A percentile compares a stretch with the other conserved stretches of the same genome.
Evolutionary conservation across 2,113 vertebrate species (phyloP).

Genomic region (Lepidothrix coronata): DNA sequence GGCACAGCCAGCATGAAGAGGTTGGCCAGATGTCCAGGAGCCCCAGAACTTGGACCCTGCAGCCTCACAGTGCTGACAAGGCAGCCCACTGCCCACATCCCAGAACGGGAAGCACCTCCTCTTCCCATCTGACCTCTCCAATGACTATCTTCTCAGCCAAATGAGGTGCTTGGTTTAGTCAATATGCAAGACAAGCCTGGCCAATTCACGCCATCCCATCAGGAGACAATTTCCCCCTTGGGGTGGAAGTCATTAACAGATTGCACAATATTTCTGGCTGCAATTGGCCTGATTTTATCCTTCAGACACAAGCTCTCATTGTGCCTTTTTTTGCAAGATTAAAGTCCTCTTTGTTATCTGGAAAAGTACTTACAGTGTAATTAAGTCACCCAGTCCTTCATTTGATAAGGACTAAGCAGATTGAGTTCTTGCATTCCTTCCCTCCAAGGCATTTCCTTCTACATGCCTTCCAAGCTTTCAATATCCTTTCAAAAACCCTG

Average conservation of each 20-base stretch:
- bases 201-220: background rate
- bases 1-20: background rate
- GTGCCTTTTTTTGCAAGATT: background rate
- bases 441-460: background rate
- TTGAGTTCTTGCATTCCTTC: background rate
- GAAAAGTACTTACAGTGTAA: constrained; percentile 33
- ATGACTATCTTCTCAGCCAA: background rate
- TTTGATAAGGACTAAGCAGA: constrained; percentile 34
- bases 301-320: background rate
- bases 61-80: background rate
- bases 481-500: background rate
- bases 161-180: background rate
- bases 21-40: background rate
- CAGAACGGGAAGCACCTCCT: background rate
- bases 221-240: background rate
- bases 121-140: background rate
- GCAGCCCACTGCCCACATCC: background rate
- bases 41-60: background rate
- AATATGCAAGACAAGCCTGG: background rate
- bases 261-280: background rate
- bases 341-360: constrained; percentile 18
- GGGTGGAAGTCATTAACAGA: background rate
- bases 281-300: constrained; percentile 3
- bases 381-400: constrained; percentile 5
- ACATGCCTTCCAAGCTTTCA: background rate